Evolutionary conservation across 2,888 invertebrate species (phyloP), one percentile per base, ranked within the genome.

Genomic region (Strigamia transsilvanica): DNA sequence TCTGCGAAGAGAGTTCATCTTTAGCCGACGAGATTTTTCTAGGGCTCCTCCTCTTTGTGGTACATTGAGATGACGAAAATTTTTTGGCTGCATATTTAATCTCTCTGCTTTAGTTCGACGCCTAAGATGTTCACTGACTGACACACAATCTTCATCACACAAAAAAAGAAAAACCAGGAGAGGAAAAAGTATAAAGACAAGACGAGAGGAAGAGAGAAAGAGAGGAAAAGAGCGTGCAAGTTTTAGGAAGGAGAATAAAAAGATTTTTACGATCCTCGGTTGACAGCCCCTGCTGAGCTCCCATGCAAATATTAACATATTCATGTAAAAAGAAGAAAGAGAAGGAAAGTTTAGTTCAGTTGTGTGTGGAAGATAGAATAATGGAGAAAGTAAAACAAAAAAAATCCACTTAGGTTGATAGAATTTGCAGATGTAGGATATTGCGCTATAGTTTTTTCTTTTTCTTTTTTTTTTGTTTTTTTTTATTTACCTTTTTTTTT

Each of bases 171-270:
- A 73, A 73, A 56, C 6, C 18, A 18, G 56, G 56, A 18, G 18
- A 38, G 18, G 18, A 56, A 73, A 32, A 73, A 73, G 73, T 73
- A 73, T 73, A 73, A 73, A 73, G 73, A 32, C 73, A 73, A 73
- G 73, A 73, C 32, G 73, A 32, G 73, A 10, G 66, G 23, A 23
- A 66, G 66, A 66, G 66, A 23, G 61, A 66, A n/a, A 46, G 46
- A 46, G 46, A 46, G 46, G 73, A 32, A 73, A 73, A 73, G 73
- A 73, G 73, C 73, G 73, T 73, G 73, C 73, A 73, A 73, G 73
- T 73, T 73, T 73, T 73, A 73, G 73, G 73, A 73, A 73, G 73
- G 73, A 73, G 73, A 73, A 73, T 73, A 73, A 73, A 73, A 73
- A 73, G 73, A 73, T 73, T 73, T 73, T 73, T 73, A 73, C 73